phyloP scores from a whole-genome alignment of 2,113 vertebrate genomes.

The Ceyx margarethae region DNA sequence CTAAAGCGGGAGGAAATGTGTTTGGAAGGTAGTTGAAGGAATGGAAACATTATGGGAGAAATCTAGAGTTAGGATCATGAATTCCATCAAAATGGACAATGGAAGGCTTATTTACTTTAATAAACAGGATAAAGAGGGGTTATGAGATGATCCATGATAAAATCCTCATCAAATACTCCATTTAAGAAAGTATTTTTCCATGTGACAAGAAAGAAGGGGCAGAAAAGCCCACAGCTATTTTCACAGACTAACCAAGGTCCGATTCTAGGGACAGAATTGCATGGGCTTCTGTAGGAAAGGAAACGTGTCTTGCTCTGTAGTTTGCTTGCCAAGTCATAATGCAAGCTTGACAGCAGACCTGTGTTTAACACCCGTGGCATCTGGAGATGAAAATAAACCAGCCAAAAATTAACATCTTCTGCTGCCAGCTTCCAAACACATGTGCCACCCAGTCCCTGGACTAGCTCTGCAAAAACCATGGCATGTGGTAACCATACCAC shows the following conservation, averaged over 20 bases:
- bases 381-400: background rate
- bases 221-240: background rate
- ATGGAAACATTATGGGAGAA: background rate
- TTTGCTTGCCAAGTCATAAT: background rate
- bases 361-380: background rate
- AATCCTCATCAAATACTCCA: background rate
- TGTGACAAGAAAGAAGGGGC: background rate
- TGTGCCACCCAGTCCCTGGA: no score
- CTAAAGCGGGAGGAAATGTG: background rate
- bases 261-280: background rate
- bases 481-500: background rate
- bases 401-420: background rate
- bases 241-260: no score
- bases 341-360: background rate
- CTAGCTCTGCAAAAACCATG: background rate
- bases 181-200: background rate
- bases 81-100: background rate
- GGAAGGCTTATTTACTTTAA: background rate
- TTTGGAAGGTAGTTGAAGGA: background rate
- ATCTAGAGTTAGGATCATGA: background rate
- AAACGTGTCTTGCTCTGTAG: background rate
- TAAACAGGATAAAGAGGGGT: background rate
- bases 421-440: background rate
- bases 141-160: background rate
- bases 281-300: background rate